Evolutionary conservation across 2,888 invertebrate species (phyloP).

Genomic region (Agrotis puta): DNA sequence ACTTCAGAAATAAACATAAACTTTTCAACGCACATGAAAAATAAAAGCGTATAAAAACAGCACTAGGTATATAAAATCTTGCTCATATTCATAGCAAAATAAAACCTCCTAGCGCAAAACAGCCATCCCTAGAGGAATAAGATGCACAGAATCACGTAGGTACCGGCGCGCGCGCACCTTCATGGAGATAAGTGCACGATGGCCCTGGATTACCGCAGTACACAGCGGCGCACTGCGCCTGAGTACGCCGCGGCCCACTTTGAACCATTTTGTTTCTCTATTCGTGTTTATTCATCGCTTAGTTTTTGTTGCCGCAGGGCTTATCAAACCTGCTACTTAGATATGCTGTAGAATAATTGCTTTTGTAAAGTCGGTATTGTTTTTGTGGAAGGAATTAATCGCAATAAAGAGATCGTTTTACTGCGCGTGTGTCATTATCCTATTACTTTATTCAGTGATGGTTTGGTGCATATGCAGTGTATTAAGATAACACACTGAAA

Average conservation of each 20-base stretch:
- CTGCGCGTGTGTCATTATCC: not conserved
- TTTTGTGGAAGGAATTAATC: conserved; percentile 24
- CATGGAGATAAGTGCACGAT: conserved; percentile 69
- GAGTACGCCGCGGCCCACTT: conserved; percentile 53
- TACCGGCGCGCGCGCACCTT: conserved; percentile 65
- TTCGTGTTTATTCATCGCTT: conserved; percentile 62
- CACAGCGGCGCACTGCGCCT: conserved; percentile 50
- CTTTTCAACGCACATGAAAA: not conserved
- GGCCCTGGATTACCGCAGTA: conserved; percentile 65
- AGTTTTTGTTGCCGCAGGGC: conserved; percentile 50
- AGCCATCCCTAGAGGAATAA: conserved; percentile 65
- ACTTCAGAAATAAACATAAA: not conserved
- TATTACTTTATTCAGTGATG: not conserved
- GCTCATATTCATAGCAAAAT: not conserved
- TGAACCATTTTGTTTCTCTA: conserved; percentile 58
- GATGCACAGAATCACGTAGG: conserved; percentile 67
- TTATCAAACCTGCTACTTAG: conserved; percentile 56
- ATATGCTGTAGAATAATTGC: conserved; percentile 52
- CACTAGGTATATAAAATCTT: not conserved
- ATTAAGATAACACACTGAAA: too few relatives aligned
- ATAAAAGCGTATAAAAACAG: not conserved
- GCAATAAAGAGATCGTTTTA: not conserved
- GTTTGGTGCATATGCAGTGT: too few relatives aligned
- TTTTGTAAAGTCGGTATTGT: conserved; percentile 21
- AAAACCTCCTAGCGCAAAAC: not conserved